phyloP scores from a whole-genome alignment of 1,140 invertebrate genomes.

The Eueides isabella region DNA sequence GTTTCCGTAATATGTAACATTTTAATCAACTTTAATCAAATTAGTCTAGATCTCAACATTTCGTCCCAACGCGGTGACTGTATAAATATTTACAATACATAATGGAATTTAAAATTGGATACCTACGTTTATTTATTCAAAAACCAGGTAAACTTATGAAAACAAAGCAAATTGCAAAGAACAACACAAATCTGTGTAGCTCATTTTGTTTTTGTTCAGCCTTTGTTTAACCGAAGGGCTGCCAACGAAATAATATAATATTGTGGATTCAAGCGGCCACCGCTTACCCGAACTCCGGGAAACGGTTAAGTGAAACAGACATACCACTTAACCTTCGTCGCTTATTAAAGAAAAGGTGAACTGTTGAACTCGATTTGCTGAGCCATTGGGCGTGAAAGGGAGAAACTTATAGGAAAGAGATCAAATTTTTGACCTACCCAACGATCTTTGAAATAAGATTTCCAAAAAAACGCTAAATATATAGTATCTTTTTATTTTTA shows the following conservation, averaged over 20 bases:
- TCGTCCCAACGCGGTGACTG: neutral
- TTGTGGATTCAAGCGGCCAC: slow-evolving; percentile 58
- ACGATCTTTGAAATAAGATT: too few species aligned
- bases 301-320: slow-evolving; percentile 72
- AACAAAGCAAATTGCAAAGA: slow-evolving; percentile 44
- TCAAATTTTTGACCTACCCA: neutral
- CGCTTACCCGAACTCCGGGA: slow-evolving; percentile 61
- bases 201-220: slow-evolving; percentile 58
- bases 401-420: slow-evolving; percentile 33
- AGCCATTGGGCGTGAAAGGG: slow-evolving; percentile 45
- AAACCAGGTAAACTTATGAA: slow-evolving; percentile 40
- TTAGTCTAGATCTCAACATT: neutral
- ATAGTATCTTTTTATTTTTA: neutral
- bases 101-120: slow-evolving; percentile 23
- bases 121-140: slow-evolving; percentile 28
- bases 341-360: slow-evolving; percentile 65
- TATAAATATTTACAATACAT: neutral
- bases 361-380: slow-evolving; percentile 53
- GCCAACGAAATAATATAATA: slow-evolving; percentile 57
- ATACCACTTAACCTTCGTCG: slow-evolving; percentile 70
- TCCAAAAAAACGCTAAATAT: too few species aligned
- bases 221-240: slow-evolving; percentile 50
- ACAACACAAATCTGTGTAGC: slow-evolving; percentile 47
- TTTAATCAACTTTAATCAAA: neutral
- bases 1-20: neutral